Base-by-base conservation (phyloP, 2,113 vertebrate species). In the Pteruthius melanotis region DNA sequence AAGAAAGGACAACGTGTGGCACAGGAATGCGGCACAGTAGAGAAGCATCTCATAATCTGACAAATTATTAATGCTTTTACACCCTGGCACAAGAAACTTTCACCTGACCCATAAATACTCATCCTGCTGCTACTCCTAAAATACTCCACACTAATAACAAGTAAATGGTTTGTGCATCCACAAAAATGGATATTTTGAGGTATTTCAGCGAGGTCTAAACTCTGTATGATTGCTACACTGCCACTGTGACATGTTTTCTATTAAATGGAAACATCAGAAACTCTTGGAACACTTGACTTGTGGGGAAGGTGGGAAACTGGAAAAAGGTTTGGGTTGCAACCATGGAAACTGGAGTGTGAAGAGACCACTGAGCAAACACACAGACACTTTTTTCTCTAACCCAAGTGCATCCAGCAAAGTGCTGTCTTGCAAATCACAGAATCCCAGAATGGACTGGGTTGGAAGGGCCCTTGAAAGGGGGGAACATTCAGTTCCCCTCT, bases 271-370 rank as follows among this genome's bases (percentile, higher is more conserved):
- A 72, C 47, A 53, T 18, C 27, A 56, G 52, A 33, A 85, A 53
- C 6, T 2, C 35, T 0, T 9, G 64, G 59, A 23, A 59, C 6
- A 12, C 49, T 59, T 2, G 2, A 86, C 27, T 35, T 50, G 5
- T 15, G 64, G 30, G 18, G 42, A 89, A 87, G 37, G 69, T 20
- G 35, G 45, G 66, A 93, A 83, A 54, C 6, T 31, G 28, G 28
- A 33, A 68, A 15, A 44, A 65, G 8, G 11, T 31, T 74, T 74
- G 28, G 44, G 14, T 19, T 26, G 47, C 39, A 80, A 4, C 33
- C 45, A 74, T 0, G 2, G 54, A 50, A 83, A 66, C 0, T 35
- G 68, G 27, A 74, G 12, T 30, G 18, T 8, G 60, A 44, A 49
- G 45, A 65, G 21, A 70, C 4, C 1, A 13, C 37, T 49, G 16